Percentiles rank a stretch among this genome's conserved stretches.
Evolutionary conservation across 2,113 vertebrate species (phyloP).

Genomic region (Zootoca vivipara): DNA sequence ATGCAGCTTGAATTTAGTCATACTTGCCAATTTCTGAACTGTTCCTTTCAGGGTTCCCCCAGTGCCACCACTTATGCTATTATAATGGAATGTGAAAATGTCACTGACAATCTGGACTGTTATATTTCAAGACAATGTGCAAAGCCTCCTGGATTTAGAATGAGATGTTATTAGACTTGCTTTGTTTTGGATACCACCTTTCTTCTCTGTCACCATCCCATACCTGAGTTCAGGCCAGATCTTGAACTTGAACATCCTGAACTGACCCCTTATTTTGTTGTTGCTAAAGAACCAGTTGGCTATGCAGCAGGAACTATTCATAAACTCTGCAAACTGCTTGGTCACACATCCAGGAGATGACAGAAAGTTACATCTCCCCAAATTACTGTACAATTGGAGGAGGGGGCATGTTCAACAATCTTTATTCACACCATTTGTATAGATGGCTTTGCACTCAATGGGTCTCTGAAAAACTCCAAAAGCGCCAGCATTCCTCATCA

Average conservation of each 20-base stretch:
- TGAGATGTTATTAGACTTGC: background rate
- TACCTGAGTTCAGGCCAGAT: background rate
- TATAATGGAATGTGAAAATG: background rate
- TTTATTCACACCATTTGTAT: background rate
- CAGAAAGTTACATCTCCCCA: background rate
- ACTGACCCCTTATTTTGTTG: background rate
- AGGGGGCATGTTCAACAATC: background rate
- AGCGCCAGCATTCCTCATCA: background rate
- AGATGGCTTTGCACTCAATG: background rate
- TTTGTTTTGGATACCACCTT: conserved; percentile 17
- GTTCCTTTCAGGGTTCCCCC: background rate
- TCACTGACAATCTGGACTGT: background rate
- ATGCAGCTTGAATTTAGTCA: background rate
- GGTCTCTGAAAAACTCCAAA: background rate
- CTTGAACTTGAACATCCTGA: background rate
- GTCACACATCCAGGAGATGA: background rate
- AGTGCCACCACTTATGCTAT: background rate
- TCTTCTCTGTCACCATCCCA: background rate
- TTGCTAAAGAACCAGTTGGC: background rate
- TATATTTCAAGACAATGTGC: conserved; percentile 1
- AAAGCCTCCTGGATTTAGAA: conserved; percentile 23
- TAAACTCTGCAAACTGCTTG: background rate
- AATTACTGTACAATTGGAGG: background rate
- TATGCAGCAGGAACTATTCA: background rate
- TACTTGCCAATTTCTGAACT: background rate